Conservation (phyloP, 2,797 vertebrate species). For the Oceanodroma leucorhoa region DNA sequence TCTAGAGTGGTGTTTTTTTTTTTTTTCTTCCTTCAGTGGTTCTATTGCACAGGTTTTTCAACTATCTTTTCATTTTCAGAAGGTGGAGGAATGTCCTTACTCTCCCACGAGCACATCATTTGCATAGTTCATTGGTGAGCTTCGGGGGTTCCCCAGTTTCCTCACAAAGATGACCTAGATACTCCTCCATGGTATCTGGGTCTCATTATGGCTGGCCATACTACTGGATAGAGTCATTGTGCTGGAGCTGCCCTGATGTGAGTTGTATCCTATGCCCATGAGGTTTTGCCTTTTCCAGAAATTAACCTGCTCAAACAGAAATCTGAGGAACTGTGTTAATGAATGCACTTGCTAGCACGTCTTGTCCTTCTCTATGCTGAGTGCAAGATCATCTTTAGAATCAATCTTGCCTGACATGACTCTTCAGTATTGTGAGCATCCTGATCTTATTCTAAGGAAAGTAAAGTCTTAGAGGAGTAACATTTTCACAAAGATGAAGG, state of each 20-base stretch:
- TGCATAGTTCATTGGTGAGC: neutral
- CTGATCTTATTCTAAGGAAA: neutral
- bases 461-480: neutral
- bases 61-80: neutral
- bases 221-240: neutral
- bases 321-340: neutral
- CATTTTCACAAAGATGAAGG: neutral
- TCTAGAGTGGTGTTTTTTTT: neutral
- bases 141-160: neutral
- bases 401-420: neutral
- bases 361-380: neutral
- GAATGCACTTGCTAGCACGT: neutral
- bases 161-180: neutral
- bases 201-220: neutral
- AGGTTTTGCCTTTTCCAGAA: neutral
- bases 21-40: neutral
- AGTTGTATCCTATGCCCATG: accelerated
- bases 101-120: accelerated
- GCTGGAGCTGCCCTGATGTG: neutral
- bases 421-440: neutral
- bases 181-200: neutral
- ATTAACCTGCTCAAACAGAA: neutral
- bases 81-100: neutral
- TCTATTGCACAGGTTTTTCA: neutral
- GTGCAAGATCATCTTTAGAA: neutral